Conservation (phyloP, 2,888 invertebrate genomes). For the Catocala fraxini region DNA sequence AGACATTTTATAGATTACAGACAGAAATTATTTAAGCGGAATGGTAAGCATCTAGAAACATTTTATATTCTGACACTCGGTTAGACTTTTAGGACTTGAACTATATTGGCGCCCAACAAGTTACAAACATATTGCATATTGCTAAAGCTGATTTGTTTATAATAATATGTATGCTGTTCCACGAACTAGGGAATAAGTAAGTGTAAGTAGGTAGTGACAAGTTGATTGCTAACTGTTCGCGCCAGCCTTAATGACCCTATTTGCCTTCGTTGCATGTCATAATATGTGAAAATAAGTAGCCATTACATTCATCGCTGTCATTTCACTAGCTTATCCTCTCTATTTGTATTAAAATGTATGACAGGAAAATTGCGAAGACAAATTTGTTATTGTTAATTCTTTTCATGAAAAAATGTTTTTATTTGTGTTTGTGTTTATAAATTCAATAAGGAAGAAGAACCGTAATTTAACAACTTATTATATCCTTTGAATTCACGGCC, state of each 20-base stretch:
- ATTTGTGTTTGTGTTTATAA: too few species aligned
- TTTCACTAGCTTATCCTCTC: not conserved
- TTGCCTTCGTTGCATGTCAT: slow-evolving; percentile 33
- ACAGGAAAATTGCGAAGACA: not conserved
- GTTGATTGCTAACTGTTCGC: slow-evolving; percentile 34
- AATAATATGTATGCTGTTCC: not conserved
- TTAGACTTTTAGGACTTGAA: slow-evolving; percentile 4
- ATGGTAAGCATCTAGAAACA: not conserved
- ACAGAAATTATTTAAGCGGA: not conserved
- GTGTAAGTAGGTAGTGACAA: slow-evolving; percentile 36
- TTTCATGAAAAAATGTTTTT: too few species aligned
- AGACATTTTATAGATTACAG: not conserved
- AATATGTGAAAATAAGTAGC: slow-evolving; percentile 28
- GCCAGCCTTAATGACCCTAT: slow-evolving; percentile 29
- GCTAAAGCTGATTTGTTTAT: not conserved
- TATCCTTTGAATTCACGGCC: too few species aligned
- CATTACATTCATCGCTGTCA: slow-evolving; percentile 9
- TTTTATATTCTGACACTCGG: not conserved
- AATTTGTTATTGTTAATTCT: too few species aligned
- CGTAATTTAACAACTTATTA: too few species aligned
- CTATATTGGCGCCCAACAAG: not conserved
- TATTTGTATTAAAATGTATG: slow-evolving; percentile 2
- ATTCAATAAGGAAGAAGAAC: too few species aligned
- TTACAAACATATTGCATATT: not conserved
- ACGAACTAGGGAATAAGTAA: not conserved